Base-by-base conservation (phyloP, 2,113 vertebrate genomes). In the Pheucticus melanocephalus region DNA sequence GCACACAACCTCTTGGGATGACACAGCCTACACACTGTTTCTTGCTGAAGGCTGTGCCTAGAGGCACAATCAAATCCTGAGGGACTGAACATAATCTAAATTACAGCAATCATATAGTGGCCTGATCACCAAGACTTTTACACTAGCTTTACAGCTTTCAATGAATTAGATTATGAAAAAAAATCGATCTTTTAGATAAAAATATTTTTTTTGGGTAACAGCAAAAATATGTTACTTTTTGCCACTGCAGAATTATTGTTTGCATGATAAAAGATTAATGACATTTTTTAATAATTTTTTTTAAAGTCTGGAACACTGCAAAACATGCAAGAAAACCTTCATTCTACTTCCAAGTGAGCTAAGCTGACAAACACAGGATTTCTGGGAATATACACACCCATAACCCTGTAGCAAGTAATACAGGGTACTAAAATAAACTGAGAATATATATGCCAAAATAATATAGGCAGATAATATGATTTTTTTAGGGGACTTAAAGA, bases 41-140 rank as follows among this genome's bases (percentile, higher is more conserved):
- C 71, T 95, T 91, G 89, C 91, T 95, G 54, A 90, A 80, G 82
- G 87, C 85, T 85, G 61, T 66, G 82, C 78, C 82, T 94, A 70
- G 87, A 85, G 85, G 87, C 70, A 82, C 27, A 63, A 27, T 45
- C 45, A 42, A 77, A 16, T 80, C 92, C 63, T 47, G 30, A 69
- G 71, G 56, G 90, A 95, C 9, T 37, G 50, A 92, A 57, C 72
- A 85, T 66, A 85, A 92, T 77, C 84, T 82, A 54, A 95, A 63
- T 88, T 76, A 31, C 45, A 90, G 27, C 35, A 72, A 35, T 54
- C 11, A 14, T 69, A 76, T 30, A 65, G 45, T 54, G 30, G 23
- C 5, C 9, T 79, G 54, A 73, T 80, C 85, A 66, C 44, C 45
- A 37, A 89, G 69, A 59, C 8, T 15, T 70, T 60, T 90, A 66